These are phyloP conservation scores for Hyposmocoma kahamanoa DNA, from an alignment of 1,140 invertebrate species.

Conservation along the genomic window DNA sequence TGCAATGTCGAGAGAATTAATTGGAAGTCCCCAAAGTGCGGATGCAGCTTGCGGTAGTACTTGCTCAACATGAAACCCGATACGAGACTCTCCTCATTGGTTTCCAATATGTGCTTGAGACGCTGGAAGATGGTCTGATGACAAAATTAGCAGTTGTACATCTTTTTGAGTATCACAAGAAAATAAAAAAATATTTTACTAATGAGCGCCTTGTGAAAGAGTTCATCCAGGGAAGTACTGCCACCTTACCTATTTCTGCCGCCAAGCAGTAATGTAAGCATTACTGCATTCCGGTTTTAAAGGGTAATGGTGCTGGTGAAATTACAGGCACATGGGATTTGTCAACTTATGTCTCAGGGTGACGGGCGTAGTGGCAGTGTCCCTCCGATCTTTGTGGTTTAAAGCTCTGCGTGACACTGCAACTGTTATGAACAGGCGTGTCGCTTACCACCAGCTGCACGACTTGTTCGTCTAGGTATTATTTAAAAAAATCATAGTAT, in stretches of 20 bases:
- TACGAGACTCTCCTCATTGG: neutral
- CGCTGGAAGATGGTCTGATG: constrained; percentile 28
- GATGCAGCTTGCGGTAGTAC: constrained; percentile 32
- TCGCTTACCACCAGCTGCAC: too few relatives aligned
- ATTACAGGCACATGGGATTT: too few relatives aligned
- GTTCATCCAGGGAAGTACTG: too few relatives aligned
- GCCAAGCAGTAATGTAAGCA: too few relatives aligned
- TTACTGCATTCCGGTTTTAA: too few relatives aligned
- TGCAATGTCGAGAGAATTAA: constrained; percentile 32
- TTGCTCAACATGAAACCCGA: constrained; percentile 22
- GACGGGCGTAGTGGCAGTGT: neutral
- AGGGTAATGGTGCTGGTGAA: too few relatives aligned
- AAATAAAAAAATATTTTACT: neutral
- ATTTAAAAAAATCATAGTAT: neutral
- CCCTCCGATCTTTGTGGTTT: neutral
- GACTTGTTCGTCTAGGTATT: too few relatives aligned
- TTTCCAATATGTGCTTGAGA: constrained; percentile 14
- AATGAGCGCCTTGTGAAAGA: neutral
- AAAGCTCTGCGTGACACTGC: too few relatives aligned
- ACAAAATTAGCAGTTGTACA: neutral
- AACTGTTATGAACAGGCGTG: too few relatives aligned
- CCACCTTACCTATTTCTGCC: too few relatives aligned
- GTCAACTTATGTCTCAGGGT: too few relatives aligned
- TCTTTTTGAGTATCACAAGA: neutral
- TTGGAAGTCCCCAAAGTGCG: constrained; percentile 46